phyloP scores from a whole-genome alignment of 2,888 invertebrate genomes.

The Cremastobaeus sp. region DNA sequence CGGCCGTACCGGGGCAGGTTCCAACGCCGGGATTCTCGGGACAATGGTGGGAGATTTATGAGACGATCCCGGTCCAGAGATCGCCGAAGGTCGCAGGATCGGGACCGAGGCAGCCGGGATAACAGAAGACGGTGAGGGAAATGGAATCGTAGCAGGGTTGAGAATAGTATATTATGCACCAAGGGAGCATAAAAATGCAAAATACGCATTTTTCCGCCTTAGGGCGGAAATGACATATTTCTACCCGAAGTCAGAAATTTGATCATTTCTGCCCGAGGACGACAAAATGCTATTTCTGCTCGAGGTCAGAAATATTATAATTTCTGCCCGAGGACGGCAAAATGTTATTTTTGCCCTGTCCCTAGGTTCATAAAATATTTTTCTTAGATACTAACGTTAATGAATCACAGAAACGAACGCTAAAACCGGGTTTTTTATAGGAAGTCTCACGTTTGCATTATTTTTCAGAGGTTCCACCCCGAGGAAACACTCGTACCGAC shows the following conservation, averaged over 20 bases:
- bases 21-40: slow-evolving; percentile 68
- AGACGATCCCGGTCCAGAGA: slow-evolving; percentile 72
- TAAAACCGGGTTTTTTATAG: too few relatives aligned
- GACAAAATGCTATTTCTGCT: too few relatives aligned
- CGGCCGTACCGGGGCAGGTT: slow-evolving; percentile 65
- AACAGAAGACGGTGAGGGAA: slow-evolving; percentile 59
- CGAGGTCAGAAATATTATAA: too few relatives aligned
- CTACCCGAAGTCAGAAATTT: too few relatives aligned
- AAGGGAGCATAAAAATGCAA: too few relatives aligned
- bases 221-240: too few relatives aligned
- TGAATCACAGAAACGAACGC: too few relatives aligned
- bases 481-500: slow-evolving; percentile 67
- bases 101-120: slow-evolving; percentile 68
- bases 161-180: neutral
- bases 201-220: too few relatives aligned
- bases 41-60: slow-evolving; percentile 67
- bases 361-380: too few relatives aligned
- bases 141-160: neutral
- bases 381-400: neutral
- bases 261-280: too few relatives aligned
- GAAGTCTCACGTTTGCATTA: neutral
- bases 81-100: slow-evolving; percentile 70
- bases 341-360: too few relatives aligned
- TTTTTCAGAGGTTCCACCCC: slow-evolving; percentile 63
- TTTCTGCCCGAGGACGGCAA: too few relatives aligned